These are phyloP conservation scores for Nysson spinosus DNA, from an alignment of 2,888 invertebrate species.

Conservation along the genomic window DNA sequence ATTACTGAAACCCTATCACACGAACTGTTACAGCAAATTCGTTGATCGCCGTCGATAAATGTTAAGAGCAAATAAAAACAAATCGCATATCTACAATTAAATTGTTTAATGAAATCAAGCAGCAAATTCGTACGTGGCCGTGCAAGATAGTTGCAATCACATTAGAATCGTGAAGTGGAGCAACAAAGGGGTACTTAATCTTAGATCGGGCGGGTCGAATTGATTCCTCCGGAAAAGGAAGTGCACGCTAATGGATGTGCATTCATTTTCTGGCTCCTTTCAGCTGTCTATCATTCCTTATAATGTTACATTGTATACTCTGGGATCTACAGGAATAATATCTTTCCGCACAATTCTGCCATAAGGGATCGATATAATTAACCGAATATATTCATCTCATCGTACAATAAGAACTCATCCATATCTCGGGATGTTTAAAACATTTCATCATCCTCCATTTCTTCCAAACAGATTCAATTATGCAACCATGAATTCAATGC, in stretches of 20 bases:
- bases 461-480: no score
- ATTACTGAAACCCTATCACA: no score
- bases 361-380: neutral
- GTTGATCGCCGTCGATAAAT: constrained; percentile 26
- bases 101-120: no score
- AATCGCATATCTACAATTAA: no score
- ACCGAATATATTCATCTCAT: no score
- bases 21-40: no score
- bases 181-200: constrained; percentile 53
- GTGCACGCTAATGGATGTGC: constrained; percentile 39
- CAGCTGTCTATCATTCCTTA: constrained; percentile 34
- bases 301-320: constrained; percentile 6
- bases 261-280: constrained; percentile 49
- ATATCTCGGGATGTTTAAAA: no score
- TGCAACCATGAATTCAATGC: no score
- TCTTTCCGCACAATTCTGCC: neutral
- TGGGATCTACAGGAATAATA: no score
- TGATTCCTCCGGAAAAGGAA: constrained; percentile 33
- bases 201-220: constrained; percentile 33
- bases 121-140: constrained; percentile 11
- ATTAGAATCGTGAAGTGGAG: neutral
- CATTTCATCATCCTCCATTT: no score
- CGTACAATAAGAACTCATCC: no score
- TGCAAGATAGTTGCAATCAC: constrained; percentile 17
- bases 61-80: constrained; percentile 28